phyloP scores from a whole-genome alignment of 2,888 invertebrate species.

The Megastigmus dorsalis region DNA sequence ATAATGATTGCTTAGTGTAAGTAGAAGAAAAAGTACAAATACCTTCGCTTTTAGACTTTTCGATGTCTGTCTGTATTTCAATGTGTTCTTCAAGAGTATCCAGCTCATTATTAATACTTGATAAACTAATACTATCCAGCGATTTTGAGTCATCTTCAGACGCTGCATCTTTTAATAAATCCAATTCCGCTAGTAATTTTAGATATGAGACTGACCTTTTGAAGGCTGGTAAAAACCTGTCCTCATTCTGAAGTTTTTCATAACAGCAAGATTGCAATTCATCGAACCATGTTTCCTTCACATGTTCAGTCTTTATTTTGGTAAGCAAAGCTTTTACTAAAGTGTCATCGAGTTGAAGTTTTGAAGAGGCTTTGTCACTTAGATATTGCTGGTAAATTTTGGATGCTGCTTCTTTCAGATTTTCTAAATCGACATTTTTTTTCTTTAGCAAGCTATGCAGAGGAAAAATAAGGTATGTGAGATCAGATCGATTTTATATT shows the following conservation, averaged over 20 bases:
- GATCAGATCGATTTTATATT: background rate
- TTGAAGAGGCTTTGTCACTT: constrained; percentile 81
- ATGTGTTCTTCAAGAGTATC: constrained; percentile 66
- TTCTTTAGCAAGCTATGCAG: constrained; percentile 56
- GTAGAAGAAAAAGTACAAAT: background rate
- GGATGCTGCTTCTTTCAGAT: constrained; percentile 80
- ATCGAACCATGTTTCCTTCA: constrained; percentile 88
- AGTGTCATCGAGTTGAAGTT: constrained; percentile 79
- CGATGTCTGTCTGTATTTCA: constrained; percentile 57
- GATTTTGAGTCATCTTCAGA: constrained; percentile 79
- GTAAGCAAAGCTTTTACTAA: constrained; percentile 79
- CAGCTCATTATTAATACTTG: constrained; percentile 72
- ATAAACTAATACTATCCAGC: constrained; percentile 77
- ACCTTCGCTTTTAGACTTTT: constrained; percentile 54
- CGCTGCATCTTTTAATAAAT: constrained; percentile 78
- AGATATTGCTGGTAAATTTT: constrained; percentile 87
- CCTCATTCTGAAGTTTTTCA: constrained; percentile 78
- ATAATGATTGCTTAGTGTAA: background rate
- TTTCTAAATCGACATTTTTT: constrained; percentile 71
- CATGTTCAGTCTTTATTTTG: constrained; percentile 79
- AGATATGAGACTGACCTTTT: constrained; percentile 81
- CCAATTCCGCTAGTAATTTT: constrained; percentile 83
- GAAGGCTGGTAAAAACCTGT: constrained; percentile 80
- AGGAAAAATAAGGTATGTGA: background rate
- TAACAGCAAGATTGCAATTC: constrained; percentile 84